These are phyloP conservation scores for Pongo pygmaeus DNA, from an alignment of 2,113 vertebrate species.

Conservation along the genomic window DNA sequence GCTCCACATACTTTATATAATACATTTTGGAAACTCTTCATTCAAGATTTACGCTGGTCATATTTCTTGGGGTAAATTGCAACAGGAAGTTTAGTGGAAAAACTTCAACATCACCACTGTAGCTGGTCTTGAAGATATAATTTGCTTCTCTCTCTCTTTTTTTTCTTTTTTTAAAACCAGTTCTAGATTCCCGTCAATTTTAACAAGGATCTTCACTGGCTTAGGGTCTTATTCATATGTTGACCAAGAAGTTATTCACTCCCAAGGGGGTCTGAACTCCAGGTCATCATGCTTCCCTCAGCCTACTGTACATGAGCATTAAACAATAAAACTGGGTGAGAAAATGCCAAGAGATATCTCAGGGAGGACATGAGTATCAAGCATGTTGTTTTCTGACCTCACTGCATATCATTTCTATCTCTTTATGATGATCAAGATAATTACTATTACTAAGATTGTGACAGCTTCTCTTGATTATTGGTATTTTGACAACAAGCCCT, in stretches of 20 bases:
- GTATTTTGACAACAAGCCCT: not conserved
- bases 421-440: not conserved
- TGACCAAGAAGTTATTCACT: not conserved
- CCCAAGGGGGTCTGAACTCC: not conserved
- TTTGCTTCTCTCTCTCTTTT: too few relatives aligned
- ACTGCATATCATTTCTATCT: not conserved
- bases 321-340: not conserved
- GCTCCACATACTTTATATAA: not conserved
- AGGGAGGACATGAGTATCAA: not conserved
- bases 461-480: not conserved
- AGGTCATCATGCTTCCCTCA: not conserved
- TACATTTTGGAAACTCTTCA: not conserved
- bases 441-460: not conserved
- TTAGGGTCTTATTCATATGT: not conserved
- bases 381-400: not conserved
- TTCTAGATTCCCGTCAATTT: not conserved
- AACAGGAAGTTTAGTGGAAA: not conserved
- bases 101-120: not conserved
- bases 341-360: not conserved
- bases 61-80: not conserved
- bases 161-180: too few relatives aligned
- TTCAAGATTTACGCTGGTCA: not conserved
- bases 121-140: not conserved
- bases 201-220: not conserved
- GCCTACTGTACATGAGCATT: not conserved